Conservation (phyloP, 2,113 vertebrate species). For the Boulengeromyrus knoepffleri region DNA sequence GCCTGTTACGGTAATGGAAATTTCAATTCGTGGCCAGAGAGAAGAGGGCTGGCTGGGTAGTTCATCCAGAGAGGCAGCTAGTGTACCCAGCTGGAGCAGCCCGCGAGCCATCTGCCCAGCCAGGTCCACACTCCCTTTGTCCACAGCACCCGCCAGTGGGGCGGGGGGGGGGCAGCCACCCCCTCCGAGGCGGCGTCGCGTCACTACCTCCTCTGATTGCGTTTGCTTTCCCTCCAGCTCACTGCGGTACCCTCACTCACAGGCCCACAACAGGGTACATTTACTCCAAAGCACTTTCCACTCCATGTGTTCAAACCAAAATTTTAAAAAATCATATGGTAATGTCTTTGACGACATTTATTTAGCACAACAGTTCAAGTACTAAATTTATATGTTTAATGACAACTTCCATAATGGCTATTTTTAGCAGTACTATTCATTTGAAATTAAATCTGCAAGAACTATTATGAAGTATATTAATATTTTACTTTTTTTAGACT, state of each 20-base stretch:
- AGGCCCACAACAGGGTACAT: background rate
- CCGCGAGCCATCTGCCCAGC: background rate
- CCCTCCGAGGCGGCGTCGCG: background rate
- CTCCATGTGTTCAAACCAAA: background rate
- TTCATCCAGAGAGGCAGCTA: background rate
- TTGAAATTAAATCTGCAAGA: background rate
- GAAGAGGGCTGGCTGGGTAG: background rate
- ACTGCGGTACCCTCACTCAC: background rate
- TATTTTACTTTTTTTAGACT: background rate
- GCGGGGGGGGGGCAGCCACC: background rate
- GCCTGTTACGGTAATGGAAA: background rate
- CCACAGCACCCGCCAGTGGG: background rate
- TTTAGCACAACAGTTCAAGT: background rate
- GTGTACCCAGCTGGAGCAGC: background rate
- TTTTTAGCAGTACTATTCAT: background rate
- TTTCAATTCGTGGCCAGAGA: background rate
- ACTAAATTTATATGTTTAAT: background rate
- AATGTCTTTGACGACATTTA: background rate
- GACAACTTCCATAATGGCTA: background rate
- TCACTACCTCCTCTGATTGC: background rate
- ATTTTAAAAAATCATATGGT: background rate
- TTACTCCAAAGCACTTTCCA: background rate
- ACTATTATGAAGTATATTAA: background rate
- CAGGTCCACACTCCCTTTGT: background rate
- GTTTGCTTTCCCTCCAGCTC: background rate